Percentiles rank a stretch among this genome's conserved stretches.
Conservation (phyloP, 2,888 invertebrate species). For the Laothoe populi region DNA sequence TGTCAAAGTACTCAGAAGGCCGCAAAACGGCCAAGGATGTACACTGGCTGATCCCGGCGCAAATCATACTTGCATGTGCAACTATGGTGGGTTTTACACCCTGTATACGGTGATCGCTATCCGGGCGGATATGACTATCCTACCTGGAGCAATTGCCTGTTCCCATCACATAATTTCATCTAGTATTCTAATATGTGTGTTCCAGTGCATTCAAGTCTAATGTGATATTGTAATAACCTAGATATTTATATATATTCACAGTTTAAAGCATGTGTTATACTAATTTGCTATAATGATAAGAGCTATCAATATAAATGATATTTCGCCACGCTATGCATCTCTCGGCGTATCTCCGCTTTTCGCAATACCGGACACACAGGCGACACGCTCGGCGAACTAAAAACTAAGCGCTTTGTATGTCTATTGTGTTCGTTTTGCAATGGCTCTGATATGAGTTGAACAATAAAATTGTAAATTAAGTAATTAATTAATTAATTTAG, state of each 20-base stretch:
- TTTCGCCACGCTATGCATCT: constrained; percentile 51
- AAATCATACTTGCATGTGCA: too few relatives aligned
- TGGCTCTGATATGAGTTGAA: neutral
- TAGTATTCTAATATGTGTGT: too few relatives aligned
- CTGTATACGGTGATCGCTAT: too few relatives aligned
- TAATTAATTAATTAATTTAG: too few relatives aligned
- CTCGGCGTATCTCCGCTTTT: constrained; percentile 55
- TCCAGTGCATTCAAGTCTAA: neutral
- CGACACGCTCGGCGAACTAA: constrained; percentile 33
- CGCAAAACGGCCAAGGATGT: too few relatives aligned
- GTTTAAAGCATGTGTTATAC: neutral
- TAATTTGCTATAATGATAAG: constrained; percentile 4
- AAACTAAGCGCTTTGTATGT: constrained; percentile 22
- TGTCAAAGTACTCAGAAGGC: too few relatives aligned
- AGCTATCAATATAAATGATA: constrained; percentile 32
- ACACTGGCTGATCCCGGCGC: too few relatives aligned
- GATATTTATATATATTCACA: neutral
- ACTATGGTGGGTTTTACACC: too few relatives aligned
- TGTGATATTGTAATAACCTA: neutral
- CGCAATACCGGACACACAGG: constrained; percentile 47
- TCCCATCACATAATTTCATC: too few relatives aligned
- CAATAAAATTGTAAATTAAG: neutral
- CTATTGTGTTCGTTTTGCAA: constrained; percentile 34
- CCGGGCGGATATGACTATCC: too few relatives aligned
- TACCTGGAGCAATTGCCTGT: too few relatives aligned